phyloP scores from a whole-genome alignment of 2,113 vertebrate genomes.

The Lepus europaeus region DNA sequence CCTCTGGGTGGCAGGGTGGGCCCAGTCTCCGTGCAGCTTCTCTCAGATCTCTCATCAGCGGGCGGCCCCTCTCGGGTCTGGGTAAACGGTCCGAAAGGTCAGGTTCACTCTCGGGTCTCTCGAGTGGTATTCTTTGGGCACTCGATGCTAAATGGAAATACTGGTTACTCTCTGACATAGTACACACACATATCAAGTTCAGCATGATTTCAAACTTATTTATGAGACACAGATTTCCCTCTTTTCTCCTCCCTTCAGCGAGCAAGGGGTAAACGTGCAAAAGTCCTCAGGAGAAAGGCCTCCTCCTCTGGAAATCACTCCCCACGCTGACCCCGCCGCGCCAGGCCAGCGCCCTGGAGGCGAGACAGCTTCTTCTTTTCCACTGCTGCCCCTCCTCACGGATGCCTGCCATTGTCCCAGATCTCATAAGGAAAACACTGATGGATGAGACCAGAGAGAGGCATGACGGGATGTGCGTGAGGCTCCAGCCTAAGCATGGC shows the following conservation, averaged over 20 bases:
- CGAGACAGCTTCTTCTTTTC: background rate
- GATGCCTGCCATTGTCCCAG: background rate
- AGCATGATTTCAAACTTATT: constrained; percentile 14
- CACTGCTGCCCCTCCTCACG: background rate
- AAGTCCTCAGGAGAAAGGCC: background rate
- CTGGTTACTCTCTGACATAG: constrained; percentile 1
- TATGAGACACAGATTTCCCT: background rate
- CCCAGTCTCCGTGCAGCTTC: background rate
- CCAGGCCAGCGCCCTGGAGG: background rate
- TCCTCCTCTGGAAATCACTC: background rate
- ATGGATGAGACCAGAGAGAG: background rate
- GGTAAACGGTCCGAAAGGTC: constrained; percentile 94
- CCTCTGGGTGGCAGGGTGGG: background rate
- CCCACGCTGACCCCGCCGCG: background rate
- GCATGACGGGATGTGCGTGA: background rate
- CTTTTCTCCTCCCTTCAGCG: background rate
- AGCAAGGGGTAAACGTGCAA: background rate
- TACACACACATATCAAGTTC: background rate
- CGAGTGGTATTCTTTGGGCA: constrained; percentile 97
- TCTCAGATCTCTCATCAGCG: constrained; percentile 70
- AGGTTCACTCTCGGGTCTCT: constrained; percentile 94
- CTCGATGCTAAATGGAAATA: constrained; percentile 91
- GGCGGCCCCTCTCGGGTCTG: constrained; percentile 83
- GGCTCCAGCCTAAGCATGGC: background rate
- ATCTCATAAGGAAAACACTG: background rate